These are phyloP conservation scores for Lysandra bellargus DNA, from an alignment of 2,888 invertebrate genomes.

Conservation along the genomic window DNA sequence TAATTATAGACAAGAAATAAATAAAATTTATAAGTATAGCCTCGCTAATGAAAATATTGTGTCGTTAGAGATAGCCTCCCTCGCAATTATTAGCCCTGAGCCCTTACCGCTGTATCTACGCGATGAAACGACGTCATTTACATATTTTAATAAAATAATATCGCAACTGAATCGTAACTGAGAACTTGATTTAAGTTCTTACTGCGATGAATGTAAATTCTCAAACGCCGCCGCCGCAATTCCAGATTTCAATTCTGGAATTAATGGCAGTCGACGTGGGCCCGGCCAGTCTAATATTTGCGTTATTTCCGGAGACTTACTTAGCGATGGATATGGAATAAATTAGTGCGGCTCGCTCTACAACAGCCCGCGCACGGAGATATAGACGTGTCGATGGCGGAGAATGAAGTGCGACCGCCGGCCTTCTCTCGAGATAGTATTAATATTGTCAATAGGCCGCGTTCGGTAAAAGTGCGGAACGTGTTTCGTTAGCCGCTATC, in stretches of 20 bases:
- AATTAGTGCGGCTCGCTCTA: conserved; percentile 60
- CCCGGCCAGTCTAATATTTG: conserved; percentile 77
- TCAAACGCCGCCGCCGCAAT: conserved; percentile 74
- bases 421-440: conserved; percentile 75
- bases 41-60: conserved; percentile 74
- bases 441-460: conserved; percentile 81
- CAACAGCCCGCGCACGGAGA: conserved; percentile 8
- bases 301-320: conserved; percentile 76
- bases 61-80: conserved; percentile 72
- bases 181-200: conserved; percentile 81
- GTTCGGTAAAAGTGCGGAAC: conserved; percentile 79
- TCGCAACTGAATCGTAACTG: conserved; percentile 80
- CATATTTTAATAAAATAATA: conserved; percentile 81
- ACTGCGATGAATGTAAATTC: conserved; percentile 81
- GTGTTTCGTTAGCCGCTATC: conserved; percentile 80
- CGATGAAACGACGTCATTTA: conserved; percentile 73
- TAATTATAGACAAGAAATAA: conserved; percentile 24
- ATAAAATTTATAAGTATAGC: conserved; percentile 50
- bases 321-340: conserved; percentile 74
- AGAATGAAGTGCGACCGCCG: background rate
- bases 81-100: conserved; percentile 61
- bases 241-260: conserved; percentile 80
- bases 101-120: conserved; percentile 70
- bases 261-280: conserved; percentile 76
- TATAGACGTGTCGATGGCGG: conserved; percentile 53